phyloP scores from a whole-genome alignment of 2,888 invertebrate species.

The Parascotia fuliginaria region DNA sequence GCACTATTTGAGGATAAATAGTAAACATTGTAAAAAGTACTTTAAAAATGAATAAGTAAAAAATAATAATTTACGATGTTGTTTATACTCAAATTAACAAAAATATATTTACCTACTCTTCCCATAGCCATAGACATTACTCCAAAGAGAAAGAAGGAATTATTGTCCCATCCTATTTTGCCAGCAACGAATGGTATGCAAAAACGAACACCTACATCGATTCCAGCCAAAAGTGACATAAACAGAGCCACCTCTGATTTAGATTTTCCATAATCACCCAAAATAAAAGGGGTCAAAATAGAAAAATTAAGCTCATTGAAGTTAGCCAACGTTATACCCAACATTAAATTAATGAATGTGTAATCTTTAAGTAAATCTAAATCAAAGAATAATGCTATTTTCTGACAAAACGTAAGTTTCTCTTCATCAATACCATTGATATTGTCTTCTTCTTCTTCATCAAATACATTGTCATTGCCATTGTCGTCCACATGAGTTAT shows the following conservation, averaged over 20 bases:
- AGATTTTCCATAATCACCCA: slow-evolving; percentile 88
- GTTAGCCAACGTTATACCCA: slow-evolving; percentile 89
- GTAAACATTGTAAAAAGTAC: too few relatives aligned
- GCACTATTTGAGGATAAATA: too few relatives aligned
- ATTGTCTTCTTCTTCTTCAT: slow-evolving; percentile 46
- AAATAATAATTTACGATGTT: too few relatives aligned
- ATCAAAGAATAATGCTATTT: slow-evolving; percentile 88
- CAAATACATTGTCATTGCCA: slow-evolving; percentile 66
- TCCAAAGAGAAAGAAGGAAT: slow-evolving; percentile 89
- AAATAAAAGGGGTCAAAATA: slow-evolving; percentile 89
- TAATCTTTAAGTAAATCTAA: slow-evolving; percentile 89
- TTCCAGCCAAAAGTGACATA: slow-evolving; percentile 89
- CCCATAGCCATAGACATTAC: slow-evolving; percentile 83
- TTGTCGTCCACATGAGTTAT: slow-evolving; percentile 55
- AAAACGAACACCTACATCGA: slow-evolving; percentile 88
- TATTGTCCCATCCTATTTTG: slow-evolving; percentile 89
- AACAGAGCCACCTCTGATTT: slow-evolving; percentile 87
- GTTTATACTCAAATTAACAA: too few relatives aligned
- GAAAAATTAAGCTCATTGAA: slow-evolving; percentile 91
- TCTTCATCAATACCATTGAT: slow-evolving; percentile 53
- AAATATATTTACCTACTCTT: slow-evolving; percentile 5
- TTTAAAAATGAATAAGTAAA: too few relatives aligned
- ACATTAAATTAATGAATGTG: slow-evolving; percentile 89
- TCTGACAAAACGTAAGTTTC: slow-evolving; percentile 78
- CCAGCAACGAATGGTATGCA: slow-evolving; percentile 89